Percentiles rank a stretch among this genome's conserved stretches.
Evolutionary conservation across 1,140 invertebrate genomes (phyloP).

Genomic region (Globodera rostochiensis): DNA sequence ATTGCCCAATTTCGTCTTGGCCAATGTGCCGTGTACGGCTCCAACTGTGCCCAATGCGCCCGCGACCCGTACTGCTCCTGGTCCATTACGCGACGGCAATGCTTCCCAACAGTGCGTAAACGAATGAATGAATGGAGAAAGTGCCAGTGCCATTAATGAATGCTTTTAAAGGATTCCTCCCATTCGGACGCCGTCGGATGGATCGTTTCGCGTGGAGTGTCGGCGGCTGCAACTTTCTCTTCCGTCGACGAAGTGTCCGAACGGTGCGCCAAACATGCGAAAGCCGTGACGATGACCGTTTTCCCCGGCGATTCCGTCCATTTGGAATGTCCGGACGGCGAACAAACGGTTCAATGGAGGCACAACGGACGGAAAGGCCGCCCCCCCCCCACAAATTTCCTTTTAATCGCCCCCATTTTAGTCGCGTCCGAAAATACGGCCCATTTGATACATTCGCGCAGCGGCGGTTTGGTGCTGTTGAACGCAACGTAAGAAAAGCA

Average conservation of each 20-base stretch:
- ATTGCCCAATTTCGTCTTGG: slow-evolving; percentile 59
- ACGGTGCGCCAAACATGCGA: slow-evolving; percentile 44
- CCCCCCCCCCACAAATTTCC: background rate
- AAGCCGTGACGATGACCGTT: slow-evolving; percentile 34
- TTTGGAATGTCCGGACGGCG: slow-evolving; percentile 38
- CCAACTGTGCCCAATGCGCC: slow-evolving; percentile 51
- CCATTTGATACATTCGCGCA: slow-evolving; percentile 34
- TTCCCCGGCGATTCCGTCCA: slow-evolving; percentile 55
- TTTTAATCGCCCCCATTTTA: background rate
- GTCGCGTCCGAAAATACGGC: slow-evolving; percentile 24
- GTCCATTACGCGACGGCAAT: slow-evolving; percentile 54
- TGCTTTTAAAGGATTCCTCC: slow-evolving; percentile 33
- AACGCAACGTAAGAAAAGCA: slow-evolving; percentile 41
- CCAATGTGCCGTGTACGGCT: slow-evolving; percentile 48
- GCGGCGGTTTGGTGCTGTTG: slow-evolving; percentile 55
- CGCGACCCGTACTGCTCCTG: slow-evolving; percentile 65
- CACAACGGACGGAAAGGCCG: slow-evolving; percentile 17
- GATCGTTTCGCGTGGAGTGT: slow-evolving; percentile 35
- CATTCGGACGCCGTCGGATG: slow-evolving; percentile 57
- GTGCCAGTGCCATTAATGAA: background rate
- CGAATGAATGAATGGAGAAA: no score
- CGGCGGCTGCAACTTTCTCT: background rate
- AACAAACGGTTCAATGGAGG: slow-evolving; percentile 30
- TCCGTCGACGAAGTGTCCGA: slow-evolving; percentile 16
- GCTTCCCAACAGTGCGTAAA: slow-evolving; percentile 35